Evolutionary conservation across 2,797 vertebrate species (phyloP).

Genomic region (Rhadinocentrus ornatus): DNA sequence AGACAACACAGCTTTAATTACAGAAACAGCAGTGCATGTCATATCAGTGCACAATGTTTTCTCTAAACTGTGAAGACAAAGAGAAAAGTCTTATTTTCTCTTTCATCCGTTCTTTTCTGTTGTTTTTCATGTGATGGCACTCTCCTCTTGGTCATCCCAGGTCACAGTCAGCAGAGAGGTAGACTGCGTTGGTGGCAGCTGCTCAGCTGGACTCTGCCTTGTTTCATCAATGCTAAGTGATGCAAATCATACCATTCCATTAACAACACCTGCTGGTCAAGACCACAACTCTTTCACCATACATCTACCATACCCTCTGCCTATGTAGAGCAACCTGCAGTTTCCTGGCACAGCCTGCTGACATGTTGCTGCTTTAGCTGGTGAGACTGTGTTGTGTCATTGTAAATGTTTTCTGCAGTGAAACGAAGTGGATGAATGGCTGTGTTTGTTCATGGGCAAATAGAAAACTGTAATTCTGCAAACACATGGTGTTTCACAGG

Average conservation of each 20-base stretch:
- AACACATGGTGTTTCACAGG: slow-evolving; percentile 62
- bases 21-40: slow-evolving; percentile 48
- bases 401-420: slow-evolving; percentile 53
- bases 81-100: slow-evolving; percentile 21
- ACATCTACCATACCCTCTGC: slow-evolving; percentile 51
- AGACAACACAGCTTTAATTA: slow-evolving; percentile 50
- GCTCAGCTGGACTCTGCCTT: slow-evolving; percentile 64
- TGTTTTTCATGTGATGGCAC: slow-evolving; percentile 33
- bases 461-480: slow-evolving; percentile 66
- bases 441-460: slow-evolving; percentile 63
- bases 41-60: slow-evolving; percentile 41
- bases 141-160: slow-evolving; percentile 61
- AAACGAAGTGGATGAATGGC: slow-evolving; percentile 41
- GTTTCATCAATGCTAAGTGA: slow-evolving; percentile 72
- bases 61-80: slow-evolving; percentile 25
- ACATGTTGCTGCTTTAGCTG: slow-evolving; percentile 55
- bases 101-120: slow-evolving; percentile 24
- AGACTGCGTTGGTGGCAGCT: slow-evolving; percentile 56
- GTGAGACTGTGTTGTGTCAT: slow-evolving; percentile 61
- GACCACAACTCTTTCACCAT: slow-evolving; percentile 47
- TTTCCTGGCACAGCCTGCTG: slow-evolving; percentile 60
- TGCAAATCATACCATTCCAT: slow-evolving; percentile 71
- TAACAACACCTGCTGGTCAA: slow-evolving; percentile 67
- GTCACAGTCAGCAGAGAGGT: slow-evolving; percentile 54
- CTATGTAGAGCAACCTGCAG: slow-evolving; percentile 48